A percentile compares a stretch with the other conserved stretches of the same genome.
phyloP scores from a whole-genome alignment of 2,888 invertebrate genomes.

The Reticulitermes lucifugus region DNA sequence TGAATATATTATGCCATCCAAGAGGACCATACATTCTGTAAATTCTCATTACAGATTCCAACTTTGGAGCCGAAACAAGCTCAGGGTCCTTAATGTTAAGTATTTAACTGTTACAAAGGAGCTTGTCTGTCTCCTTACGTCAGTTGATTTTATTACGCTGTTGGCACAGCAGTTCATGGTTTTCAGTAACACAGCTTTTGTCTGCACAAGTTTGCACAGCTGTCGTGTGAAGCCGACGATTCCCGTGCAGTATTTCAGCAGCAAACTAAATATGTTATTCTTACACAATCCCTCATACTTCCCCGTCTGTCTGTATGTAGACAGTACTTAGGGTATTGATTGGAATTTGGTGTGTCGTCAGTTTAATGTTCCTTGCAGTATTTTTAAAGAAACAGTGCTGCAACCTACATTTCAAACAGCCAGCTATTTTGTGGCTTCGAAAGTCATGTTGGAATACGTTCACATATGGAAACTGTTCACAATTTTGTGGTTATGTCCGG shows the following conservation, averaged over 20 bases:
- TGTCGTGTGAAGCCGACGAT: not conserved
- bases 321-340: not conserved
- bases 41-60: conserved; percentile 35
- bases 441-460: too few species aligned
- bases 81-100: conserved; percentile 31
- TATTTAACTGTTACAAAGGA: conserved; percentile 16
- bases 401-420: too few species aligned
- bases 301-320: not conserved
- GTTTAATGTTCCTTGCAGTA: too few species aligned
- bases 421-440: too few species aligned
- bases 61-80: conserved; percentile 17
- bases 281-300: not conserved
- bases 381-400: too few species aligned
- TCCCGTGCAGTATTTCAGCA: not conserved
- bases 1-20: conserved; percentile 19
- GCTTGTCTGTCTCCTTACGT: conserved; percentile 21
- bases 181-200: conserved; percentile 2
- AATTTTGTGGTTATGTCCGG: too few species aligned
- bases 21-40: not conserved
- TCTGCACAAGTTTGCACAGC: conserved; percentile 12
- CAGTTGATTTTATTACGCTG: conserved; percentile 6
- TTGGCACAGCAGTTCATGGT: not conserved
- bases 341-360: not conserved
- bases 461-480: too few species aligned
- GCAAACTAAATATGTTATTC: not conserved